Base-by-base conservation (phyloP, 2,888 invertebrate species). In the Amblyjoppa fuscipennis region DNA sequence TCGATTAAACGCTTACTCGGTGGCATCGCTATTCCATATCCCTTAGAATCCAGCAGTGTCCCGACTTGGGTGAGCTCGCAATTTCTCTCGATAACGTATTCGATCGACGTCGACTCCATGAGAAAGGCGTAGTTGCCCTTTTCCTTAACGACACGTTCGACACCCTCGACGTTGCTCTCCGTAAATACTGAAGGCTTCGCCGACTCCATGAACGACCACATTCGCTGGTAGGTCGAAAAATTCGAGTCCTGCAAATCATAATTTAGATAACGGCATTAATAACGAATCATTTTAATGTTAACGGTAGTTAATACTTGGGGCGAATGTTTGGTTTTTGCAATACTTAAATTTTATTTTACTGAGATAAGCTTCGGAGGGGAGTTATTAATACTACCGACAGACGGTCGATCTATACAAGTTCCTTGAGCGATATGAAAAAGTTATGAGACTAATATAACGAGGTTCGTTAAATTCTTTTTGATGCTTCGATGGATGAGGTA, bases 41-140 rank as follows among this genome's bases (percentile, higher is more conserved):
- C 98, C 93, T 99, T 99, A 70, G 97, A 97, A 93, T 99, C 98
- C 77, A 99, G 95, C 90, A 96, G 96, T 9, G 96, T 95, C 1
- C 98, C 98, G 9, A 98, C 96, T 95, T 98, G 97, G 92, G 96
- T 97, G 86, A 99, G 95, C 70, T 98, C 97, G 92, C 99, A 99
- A 90, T 98, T 96, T 85, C 97, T 95, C 93, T 98, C 97, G 87
- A 97, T 96, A 90, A 97, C 97, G 94, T 99, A 99, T 94, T 99
- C 99, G 87, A 99, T 97, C 0, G 97, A 97, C 0, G 98, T 97
- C 6, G 98, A 99, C 95, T 99, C 99, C 98, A 99, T 99, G 68
- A 99, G 95, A 93, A 97, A 99, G 3, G 99, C 99, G 94, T 98
- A 99, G 78, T 95, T 95, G 75, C 97, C 96, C 93, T 97, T 97